These are phyloP conservation scores for Xanthorhoe designata DNA, from an alignment of 2,888 invertebrate genomes.

Conservation along the genomic window DNA sequence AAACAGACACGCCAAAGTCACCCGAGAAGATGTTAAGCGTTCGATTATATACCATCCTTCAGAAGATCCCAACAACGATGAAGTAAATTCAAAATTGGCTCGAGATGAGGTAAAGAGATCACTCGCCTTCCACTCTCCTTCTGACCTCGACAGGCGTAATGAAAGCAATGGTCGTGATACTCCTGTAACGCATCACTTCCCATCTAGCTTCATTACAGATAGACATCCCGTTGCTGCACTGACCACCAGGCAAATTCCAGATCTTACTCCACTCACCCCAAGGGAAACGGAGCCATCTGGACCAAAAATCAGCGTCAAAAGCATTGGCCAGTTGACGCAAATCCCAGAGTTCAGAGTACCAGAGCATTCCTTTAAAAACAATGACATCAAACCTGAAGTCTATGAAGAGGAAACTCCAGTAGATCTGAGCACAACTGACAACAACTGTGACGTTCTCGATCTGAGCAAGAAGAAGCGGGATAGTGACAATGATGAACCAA, in stretches of 20 bases:
- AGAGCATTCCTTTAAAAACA: constrained; percentile 66
- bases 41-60: constrained; percentile 95
- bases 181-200: constrained; percentile 71
- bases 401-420: constrained; percentile 86
- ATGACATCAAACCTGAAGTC: constrained; percentile 66
- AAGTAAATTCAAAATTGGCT: constrained; percentile 84
- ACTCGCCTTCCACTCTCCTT: constrained; percentile 82
- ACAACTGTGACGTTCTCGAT: constrained; percentile 89
- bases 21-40: constrained; percentile 94
- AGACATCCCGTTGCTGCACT: constrained; percentile 76
- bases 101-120: constrained; percentile 85
- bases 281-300: constrained; percentile 71
- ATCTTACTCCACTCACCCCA: constrained; percentile 62
- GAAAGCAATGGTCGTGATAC: constrained; percentile 74
- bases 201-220: constrained; percentile 76
- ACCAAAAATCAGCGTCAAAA: constrained; percentile 87
- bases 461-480: constrained; percentile 91
- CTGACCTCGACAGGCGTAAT: constrained; percentile 77
- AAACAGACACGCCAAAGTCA: constrained; percentile 94
- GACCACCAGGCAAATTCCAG: constrained; percentile 68
- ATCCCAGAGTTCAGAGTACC: constrained; percentile 80
- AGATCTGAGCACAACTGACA: constrained; percentile 88
- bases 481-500: constrained; percentile 67
- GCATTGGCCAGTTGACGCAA: constrained; percentile 86
- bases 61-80: constrained; percentile 93